A percentile compares a stretch with the other conserved stretches of the same genome.
These are phyloP conservation scores for Ormia ochracea DNA, from an alignment of 2,888 invertebrate genomes.

Conservation along the genomic window DNA sequence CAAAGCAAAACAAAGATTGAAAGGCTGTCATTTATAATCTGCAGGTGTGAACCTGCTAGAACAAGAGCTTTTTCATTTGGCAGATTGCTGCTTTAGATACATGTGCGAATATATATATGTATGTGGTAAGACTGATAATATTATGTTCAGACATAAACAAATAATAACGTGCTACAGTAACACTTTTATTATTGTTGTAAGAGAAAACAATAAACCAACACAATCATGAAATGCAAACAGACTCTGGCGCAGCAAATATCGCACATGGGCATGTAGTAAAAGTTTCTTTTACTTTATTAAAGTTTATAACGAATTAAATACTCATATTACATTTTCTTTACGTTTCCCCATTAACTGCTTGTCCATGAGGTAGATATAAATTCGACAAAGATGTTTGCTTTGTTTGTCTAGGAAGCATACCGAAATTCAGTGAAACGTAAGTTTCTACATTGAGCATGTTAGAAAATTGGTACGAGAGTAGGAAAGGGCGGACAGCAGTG, in stretches of 20 bases:
- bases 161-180: constrained; percentile 23
- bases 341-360: neutral
- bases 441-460: constrained; percentile 3
- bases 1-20: too few relatives aligned
- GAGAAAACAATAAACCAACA: constrained; percentile 6
- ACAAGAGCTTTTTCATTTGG: neutral
- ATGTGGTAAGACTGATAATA: neutral
- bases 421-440: constrained; percentile 29
- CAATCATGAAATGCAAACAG: neutral
- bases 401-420: constrained; percentile 12
- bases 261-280: neutral
- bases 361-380: neutral
- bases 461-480: constrained; percentile 13
- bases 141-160: constrained; percentile 24
- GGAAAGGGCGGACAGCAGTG: neutral
- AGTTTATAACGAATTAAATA: constrained; percentile 8
- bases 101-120: neutral
- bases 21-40: too few relatives aligned
- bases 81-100: neutral
- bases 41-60: neutral
- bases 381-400: constrained; percentile 1
- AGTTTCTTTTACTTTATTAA: neutral
- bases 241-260: neutral
- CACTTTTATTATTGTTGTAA: constrained; percentile 34
- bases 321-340: neutral